phyloP scores from a whole-genome alignment of 2,113 vertebrate genomes.

The Sorex araneus region DNA sequence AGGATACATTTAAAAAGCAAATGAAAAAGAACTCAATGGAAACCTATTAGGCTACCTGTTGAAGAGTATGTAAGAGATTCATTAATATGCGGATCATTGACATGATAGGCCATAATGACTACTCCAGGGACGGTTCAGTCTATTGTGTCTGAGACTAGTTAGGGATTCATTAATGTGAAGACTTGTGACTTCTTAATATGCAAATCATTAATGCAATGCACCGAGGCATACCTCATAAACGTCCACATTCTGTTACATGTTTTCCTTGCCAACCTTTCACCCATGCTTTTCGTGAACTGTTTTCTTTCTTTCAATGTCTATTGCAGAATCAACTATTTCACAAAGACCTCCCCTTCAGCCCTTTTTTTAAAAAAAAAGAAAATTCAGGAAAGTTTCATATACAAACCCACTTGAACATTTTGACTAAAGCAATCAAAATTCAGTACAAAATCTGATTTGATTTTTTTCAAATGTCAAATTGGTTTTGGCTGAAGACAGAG shows the following conservation, averaged over 20 bases:
- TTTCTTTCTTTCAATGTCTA: slow-evolving; percentile 44
- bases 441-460: slow-evolving; percentile 52
- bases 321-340: slow-evolving; percentile 34
- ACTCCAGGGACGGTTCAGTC: slow-evolving; percentile 79
- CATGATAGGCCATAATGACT: slow-evolving; percentile 82
- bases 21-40: slow-evolving; percentile 82
- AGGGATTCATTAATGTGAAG: slow-evolving; percentile 81
- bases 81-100: slow-evolving; percentile 81
- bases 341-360: not conserved
- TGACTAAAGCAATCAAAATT: slow-evolving; percentile 65
- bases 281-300: slow-evolving; percentile 55
- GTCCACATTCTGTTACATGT: slow-evolving; percentile 63
- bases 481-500: slow-evolving; percentile 30
- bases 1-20: slow-evolving; percentile 83
- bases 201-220: slow-evolving; percentile 74
- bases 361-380: not conserved
- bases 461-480: slow-evolving; percentile 41
- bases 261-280: slow-evolving; percentile 64
- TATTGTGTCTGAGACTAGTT: slow-evolving; percentile 82
- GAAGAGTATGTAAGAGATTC: slow-evolving; percentile 74
- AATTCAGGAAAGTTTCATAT: slow-evolving; percentile 9
- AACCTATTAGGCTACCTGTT: slow-evolving; percentile 82
- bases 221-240: slow-evolving; percentile 70
- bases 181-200: slow-evolving; percentile 81
- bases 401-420: slow-evolving; percentile 46